Conservation (phyloP, 2,113 vertebrate genomes). For the Lucifuga dentata region DNA sequence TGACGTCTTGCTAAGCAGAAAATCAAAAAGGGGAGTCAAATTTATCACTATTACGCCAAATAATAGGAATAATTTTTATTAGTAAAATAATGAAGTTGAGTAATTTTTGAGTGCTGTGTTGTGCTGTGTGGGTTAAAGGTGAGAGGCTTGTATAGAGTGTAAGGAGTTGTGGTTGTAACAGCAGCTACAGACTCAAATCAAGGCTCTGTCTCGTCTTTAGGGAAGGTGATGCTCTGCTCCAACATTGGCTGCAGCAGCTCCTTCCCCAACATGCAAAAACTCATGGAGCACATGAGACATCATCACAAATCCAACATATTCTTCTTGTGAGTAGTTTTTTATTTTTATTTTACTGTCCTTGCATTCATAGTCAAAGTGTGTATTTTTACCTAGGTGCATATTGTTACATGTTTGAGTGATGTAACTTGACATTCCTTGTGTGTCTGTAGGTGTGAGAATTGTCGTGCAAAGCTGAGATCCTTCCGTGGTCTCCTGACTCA, state of each 20-base stretch:
- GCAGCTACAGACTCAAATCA: neutral
- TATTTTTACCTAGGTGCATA: neutral
- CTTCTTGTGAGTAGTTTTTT: slow-evolving; percentile 94
- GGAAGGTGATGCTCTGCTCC: slow-evolving; percentile 82
- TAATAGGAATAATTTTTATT: too few relatives aligned
- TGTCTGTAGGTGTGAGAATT: slow-evolving; percentile 90
- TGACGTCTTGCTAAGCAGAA: too few relatives aligned
- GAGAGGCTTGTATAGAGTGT: too few relatives aligned
- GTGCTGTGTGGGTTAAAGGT: too few relatives aligned
- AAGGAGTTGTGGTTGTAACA: too few relatives aligned
- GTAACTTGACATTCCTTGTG: neutral
- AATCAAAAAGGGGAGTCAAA: too few relatives aligned
- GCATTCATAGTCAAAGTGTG: neutral
- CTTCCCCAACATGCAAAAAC: slow-evolving; percentile 92
- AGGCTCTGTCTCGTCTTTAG: slow-evolving; percentile 33
- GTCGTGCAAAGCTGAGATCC: slow-evolving; percentile 90
- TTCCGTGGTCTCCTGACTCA: slow-evolving; percentile 95
- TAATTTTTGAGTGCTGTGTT: too few relatives aligned
- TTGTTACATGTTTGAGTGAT: neutral
- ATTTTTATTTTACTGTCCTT: neutral
- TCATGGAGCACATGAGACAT: slow-evolving; percentile 91
- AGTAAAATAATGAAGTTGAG: too few relatives aligned
- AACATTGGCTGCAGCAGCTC: slow-evolving; percentile 84
- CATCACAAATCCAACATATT: slow-evolving; percentile 97
- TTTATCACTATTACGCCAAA: too few relatives aligned